Percentiles rank a stretch among this genome's conserved stretches.
phyloP scores from a whole-genome alignment of 2,113 vertebrate species.

The Pavo muticus region DNA sequence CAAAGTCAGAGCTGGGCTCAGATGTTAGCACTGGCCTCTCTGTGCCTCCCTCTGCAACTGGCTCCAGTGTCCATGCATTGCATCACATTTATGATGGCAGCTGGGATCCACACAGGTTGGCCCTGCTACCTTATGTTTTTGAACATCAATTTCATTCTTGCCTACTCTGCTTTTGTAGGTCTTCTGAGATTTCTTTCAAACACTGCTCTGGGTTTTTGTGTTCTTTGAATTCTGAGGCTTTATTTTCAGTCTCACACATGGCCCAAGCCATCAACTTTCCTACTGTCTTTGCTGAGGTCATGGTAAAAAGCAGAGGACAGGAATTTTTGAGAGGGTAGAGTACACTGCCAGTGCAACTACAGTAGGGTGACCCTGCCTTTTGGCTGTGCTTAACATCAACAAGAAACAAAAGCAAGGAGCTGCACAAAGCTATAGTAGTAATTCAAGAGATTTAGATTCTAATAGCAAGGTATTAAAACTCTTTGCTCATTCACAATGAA shows the following conservation, averaged over 20 bases:
- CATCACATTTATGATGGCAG: not conserved
- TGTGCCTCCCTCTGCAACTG: not conserved
- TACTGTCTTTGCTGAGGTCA: not conserved
- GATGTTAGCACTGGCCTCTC: not conserved
- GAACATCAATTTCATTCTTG: not conserved
- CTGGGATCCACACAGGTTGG: not conserved
- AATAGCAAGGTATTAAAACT: not conserved
- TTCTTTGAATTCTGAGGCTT: not conserved
- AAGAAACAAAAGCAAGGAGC: not conserved
- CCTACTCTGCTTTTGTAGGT: not conserved
- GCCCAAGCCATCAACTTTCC: not conserved
- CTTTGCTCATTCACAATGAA: not conserved
- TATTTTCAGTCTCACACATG: not conserved
- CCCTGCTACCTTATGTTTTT: not conserved
- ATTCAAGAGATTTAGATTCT: not conserved
- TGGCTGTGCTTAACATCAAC: not conserved
- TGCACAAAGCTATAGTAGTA: not conserved
- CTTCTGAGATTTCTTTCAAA: not conserved
- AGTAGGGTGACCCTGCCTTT: not conserved
- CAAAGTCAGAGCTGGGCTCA: not conserved
- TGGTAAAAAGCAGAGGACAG: not conserved
- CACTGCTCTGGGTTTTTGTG: not conserved
- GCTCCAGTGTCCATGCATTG: not conserved
- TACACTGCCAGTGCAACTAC: not conserved
- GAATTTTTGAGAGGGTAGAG: not conserved